Percentiles rank a stretch among this genome's conserved stretches.
These are phyloP conservation scores for Aphodius sticticus DNA, from an alignment of 2,888 invertebrate genomes.

Conservation along the genomic window DNA sequence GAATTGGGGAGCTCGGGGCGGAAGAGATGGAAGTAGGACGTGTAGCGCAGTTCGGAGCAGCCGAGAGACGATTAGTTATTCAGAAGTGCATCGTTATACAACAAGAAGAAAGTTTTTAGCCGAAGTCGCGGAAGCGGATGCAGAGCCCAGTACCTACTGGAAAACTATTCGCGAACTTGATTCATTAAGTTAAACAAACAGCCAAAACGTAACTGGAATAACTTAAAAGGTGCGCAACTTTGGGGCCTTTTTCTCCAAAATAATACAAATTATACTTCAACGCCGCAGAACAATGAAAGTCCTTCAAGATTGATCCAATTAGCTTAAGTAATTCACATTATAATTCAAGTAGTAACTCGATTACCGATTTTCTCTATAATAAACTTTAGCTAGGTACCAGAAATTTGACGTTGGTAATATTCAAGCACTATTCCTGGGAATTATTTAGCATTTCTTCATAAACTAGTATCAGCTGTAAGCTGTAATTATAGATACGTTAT, in stretches of 20 bases:
- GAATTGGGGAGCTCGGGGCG: background rate
- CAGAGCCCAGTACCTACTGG: background rate
- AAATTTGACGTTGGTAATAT: too few species aligned
- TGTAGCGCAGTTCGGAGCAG: background rate
- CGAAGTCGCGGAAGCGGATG: background rate
- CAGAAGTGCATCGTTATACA: conserved; percentile 4
- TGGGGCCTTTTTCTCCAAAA: background rate
- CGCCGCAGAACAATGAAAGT: background rate
- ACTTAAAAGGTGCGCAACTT: conserved; percentile 11
- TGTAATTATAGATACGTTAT: too few species aligned
- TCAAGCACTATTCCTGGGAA: too few species aligned
- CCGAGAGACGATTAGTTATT: background rate
- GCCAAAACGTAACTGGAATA: conserved; percentile 13
- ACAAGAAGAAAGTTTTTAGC: conserved; percentile 4
- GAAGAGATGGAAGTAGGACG: background rate
- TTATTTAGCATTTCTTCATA: too few species aligned
- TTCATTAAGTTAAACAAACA: conserved; percentile 21
- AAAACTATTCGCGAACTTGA: conserved; percentile 21
- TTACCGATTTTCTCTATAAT: too few species aligned
- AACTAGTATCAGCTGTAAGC: too few species aligned
- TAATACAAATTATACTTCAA: background rate
- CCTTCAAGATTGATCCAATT: background rate
- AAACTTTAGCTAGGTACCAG: too few species aligned
- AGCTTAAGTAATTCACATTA: background rate
- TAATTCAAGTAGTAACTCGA: too few species aligned